Evolutionary conservation across 2,888 invertebrate species (phyloP), one percentile per base, ranked within the genome.

Genomic region (Drosophila recens): DNA sequence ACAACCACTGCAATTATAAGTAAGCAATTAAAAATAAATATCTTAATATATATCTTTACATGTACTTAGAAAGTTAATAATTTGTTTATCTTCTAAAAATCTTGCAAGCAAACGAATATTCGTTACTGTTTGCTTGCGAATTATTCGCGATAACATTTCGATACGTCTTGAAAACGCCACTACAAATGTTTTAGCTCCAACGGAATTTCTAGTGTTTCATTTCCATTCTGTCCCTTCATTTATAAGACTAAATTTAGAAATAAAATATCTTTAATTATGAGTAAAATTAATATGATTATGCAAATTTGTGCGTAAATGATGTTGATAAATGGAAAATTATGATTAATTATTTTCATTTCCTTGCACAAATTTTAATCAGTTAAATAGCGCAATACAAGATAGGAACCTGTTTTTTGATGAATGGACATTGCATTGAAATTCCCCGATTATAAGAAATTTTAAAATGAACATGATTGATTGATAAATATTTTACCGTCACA

Each of bases 401-500:
- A 40, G 9, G 40, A 20, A 20, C 2, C 11, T 43, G 4, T 0
- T 11, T 17, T 42, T 10, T 42, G 42, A 42, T 42, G 17, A 4
- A 42, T 10, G 10, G 17, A 1, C 10, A 10, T 4, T 42, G 4
- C 10, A 15, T 17, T 42, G 1, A 42, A 42, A 42, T 42, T 1
- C 10, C 17, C 20, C 2, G 11, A 43, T 13, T 15, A 15, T 40
- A 10, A 3, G 9, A 15, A 9, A 10, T 4, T 48, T 3, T 8
- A 27, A 8, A 27, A 8, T 27, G 3, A 46, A 17, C 33, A 2
- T 33, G 15, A 54, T 20, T 10, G 33, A 43, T 43, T 45, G n/a
- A 20, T n/a, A 9, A 27, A 11, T 40, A 13, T 4, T 13, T 53
- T 75, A 91, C 91, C 87, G 53, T 90, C 85, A 56, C 91, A 91